Evolutionary conservation across 1,140 invertebrate genomes (phyloP), one percentile per base, ranked within the genome.

Genomic region (Glossosoma conforme): DNA sequence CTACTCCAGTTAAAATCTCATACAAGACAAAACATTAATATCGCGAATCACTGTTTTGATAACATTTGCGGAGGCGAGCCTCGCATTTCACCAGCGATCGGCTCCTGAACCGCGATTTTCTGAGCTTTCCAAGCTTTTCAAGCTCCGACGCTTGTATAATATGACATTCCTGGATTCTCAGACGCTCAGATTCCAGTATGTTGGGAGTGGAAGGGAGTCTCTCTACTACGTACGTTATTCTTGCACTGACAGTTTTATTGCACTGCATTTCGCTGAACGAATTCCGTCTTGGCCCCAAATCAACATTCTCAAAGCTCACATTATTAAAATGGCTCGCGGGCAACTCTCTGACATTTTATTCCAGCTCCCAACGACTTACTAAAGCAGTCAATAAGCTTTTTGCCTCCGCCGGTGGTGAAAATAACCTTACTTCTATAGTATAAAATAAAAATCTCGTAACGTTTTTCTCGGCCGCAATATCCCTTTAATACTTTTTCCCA

Each of bases 201-300:
- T n/a, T 8, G 25, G n/a, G 25, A 28, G 6, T 28, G 25, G 6
- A 6, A 6, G 25, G 25, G n/a, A 8, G n/a, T n/a, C 25, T 6
- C 28, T 38, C 40, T 47, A 38, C 33, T 38, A 25, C 17, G 36
- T 21, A 18, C 21, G 36, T 47, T 36, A 47, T 47, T 38, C 28
- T 22, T 14, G 1, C 15, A 2, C 19, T 38, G 45, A 47, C 45
- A 47, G 45, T 22, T 47, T 47, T 25, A 47, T 25, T 38, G 45
- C 35, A 36, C 24, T 47, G 45, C 45, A 47, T 47, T 47, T 47
- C 45, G 40, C 22, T 10, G 21, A 18, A 30, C 20, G 45, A 47
- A 47, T 25, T 20, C 36, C 22, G 18, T 47, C 36, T 47, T 47
- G 45, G 45, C 45, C 45, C 42, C 45, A 47, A 47, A 47, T 47